Conservation (phyloP, 1,140 invertebrate species). For the Notospermus geniculatus region DNA sequence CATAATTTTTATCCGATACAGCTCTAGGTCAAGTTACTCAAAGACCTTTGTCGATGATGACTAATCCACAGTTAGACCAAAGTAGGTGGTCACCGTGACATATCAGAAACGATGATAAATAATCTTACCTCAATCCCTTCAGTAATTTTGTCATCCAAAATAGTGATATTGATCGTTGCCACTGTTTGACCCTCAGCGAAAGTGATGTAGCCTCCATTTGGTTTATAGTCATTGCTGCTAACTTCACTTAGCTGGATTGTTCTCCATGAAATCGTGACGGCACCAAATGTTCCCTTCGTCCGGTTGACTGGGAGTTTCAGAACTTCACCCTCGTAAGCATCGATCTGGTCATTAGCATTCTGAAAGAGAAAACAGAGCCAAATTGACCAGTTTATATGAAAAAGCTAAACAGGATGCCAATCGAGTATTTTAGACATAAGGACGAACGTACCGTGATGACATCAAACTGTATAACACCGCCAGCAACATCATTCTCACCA, state of each 20-base stretch:
- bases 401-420: too few species aligned
- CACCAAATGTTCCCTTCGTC: slow-evolving; percentile 39
- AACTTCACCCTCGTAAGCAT: slow-evolving; percentile 46
- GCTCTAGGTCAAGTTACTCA: too few species aligned
- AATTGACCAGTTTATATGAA: too few species aligned
- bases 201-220: slow-evolving; percentile 38
- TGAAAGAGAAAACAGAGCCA: slow-evolving; percentile 21
- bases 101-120: too few species aligned
- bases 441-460: slow-evolving; percentile 46
- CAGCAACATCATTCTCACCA: slow-evolving; percentile 49
- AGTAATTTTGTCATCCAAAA: slow-evolving; percentile 42
- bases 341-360: slow-evolving; percentile 47
- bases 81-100: too few species aligned
- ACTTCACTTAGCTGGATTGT: slow-evolving; percentile 31
- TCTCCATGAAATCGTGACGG: slow-evolving; percentile 44
- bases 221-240: slow-evolving; percentile 35
- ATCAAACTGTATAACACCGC: slow-evolving; percentile 48
- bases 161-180: slow-evolving; percentile 38
- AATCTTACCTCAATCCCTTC: slow-evolving; percentile 48
- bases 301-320: slow-evolving; percentile 34
- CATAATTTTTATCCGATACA: too few species aligned
- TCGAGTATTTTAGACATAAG: too few species aligned
- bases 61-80: too few species aligned
- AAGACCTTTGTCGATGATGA: too few species aligned
- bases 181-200: slow-evolving; percentile 35